Percentiles rank a stretch among this genome's conserved stretches.
These are phyloP conservation scores for Micronisus gabar DNA, from an alignment of 2,113 vertebrate genomes.

Conservation along the genomic window DNA sequence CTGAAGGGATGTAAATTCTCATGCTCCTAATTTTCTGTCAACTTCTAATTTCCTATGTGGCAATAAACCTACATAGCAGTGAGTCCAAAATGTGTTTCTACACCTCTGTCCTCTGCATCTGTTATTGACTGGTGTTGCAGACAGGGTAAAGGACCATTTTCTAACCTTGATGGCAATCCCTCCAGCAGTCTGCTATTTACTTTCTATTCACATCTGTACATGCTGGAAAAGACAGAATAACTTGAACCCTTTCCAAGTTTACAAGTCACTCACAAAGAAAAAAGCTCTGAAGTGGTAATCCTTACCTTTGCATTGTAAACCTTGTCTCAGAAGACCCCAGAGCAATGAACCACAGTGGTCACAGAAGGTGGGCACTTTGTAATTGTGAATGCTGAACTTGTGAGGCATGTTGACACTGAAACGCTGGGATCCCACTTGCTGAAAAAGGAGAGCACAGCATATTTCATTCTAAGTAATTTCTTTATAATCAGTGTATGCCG, in stretches of 20 bases:
- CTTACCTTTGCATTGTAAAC: constrained; percentile 98
- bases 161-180: background rate
- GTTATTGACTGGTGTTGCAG: background rate
- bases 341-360: constrained; percentile 98
- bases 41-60: background rate
- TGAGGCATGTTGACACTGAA: constrained; percentile 99
- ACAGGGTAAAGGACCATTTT: background rate
- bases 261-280: background rate
- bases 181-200: background rate
- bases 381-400: constrained; percentile 98
- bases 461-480: background rate
- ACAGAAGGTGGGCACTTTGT: constrained; percentile 98
- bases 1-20: background rate
- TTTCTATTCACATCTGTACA: background rate
- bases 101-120: background rate
- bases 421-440: constrained; percentile 94
- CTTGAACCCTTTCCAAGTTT: background rate
- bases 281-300: background rate
- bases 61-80: background rate
- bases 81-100: background rate
- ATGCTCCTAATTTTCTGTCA: background rate
- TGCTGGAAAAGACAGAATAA: background rate
- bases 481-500: background rate
- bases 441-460: constrained; percentile 52
- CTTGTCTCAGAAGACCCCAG: constrained; percentile 97